Percentiles rank a stretch among this genome's conserved stretches.
Evolutionary conservation across 2,888 invertebrate genomes (phyloP).

Genomic region (Ceratothoa steindachneri): DNA sequence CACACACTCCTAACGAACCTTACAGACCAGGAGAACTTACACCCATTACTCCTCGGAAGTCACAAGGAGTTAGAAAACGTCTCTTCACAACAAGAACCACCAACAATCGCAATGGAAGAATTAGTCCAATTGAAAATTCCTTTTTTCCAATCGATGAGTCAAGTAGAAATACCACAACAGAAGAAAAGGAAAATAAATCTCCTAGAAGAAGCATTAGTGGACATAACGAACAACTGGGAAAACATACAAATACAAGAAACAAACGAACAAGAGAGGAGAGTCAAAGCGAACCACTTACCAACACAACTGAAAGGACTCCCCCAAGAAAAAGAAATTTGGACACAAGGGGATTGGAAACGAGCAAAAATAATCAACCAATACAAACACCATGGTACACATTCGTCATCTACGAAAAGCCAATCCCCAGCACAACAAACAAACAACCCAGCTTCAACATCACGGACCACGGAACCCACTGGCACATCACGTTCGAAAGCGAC

Average conservation of each 20-base stretch:
- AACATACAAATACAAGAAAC: not conserved
- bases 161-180: no score
- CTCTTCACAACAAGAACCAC: not conserved
- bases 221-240: not conserved
- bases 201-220: not conserved
- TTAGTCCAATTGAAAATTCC: not conserved
- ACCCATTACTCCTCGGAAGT: not conserved
- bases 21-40: not conserved
- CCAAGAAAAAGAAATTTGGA: conserved; percentile 15
- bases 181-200: no score
- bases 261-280: not conserved
- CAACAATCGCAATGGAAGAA: not conserved
- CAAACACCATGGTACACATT: not conserved
- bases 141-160: no score
- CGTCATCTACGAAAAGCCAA: not conserved
- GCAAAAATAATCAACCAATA: conserved; percentile 12
- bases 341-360: conserved; percentile 22
- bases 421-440: not conserved
- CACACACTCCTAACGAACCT: not conserved
- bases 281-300: not conserved
- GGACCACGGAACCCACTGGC: conserved; percentile 18
- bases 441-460: conserved; percentile 4
- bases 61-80: not conserved
- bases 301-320: conserved; percentile 16
- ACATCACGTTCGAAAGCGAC: conserved; percentile 5